A percentile compares a stretch with the other conserved stretches of the same genome.
These are phyloP conservation scores for Etheostoma nigrum DNA, from an alignment of 2,797 vertebrate genomes.

Conservation along the genomic window DNA sequence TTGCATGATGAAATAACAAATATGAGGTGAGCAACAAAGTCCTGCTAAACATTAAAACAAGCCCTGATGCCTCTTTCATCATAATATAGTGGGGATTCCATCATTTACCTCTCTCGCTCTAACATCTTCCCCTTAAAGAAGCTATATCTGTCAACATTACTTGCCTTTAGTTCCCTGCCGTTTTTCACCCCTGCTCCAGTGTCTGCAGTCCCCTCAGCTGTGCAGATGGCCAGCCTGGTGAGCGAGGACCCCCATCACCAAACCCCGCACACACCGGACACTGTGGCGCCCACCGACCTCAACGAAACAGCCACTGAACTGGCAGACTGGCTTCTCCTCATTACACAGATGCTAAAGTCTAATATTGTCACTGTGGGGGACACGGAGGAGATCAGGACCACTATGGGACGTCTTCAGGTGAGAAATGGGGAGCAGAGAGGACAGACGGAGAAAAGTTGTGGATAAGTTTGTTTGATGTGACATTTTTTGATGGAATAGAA, in stretches of 20 bases:
- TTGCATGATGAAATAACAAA: slow-evolving; percentile 51
- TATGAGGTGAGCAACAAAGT: slow-evolving; percentile 29
- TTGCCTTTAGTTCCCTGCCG: background rate
- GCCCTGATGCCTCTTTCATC: slow-evolving; percentile 35
- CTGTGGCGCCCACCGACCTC: slow-evolving; percentile 90
- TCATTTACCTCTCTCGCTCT: slow-evolving; percentile 36
- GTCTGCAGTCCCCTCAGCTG: slow-evolving; percentile 81
- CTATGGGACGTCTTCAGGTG: slow-evolving; percentile 94
- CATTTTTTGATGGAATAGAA: background rate
- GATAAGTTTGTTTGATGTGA: background rate
- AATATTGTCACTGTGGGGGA: slow-evolving; percentile 99
- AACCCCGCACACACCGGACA: slow-evolving; percentile 81
- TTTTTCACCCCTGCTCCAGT: slow-evolving; percentile 50
- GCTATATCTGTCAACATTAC: slow-evolving; percentile 40
- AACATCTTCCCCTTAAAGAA: slow-evolving; percentile 46
- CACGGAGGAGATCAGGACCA: slow-evolving; percentile 92
- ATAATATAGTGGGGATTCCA: slow-evolving; percentile 42
- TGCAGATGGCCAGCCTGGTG: slow-evolving; percentile 89
- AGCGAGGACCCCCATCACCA: slow-evolving; percentile 82
- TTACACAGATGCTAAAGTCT: slow-evolving; percentile 98
- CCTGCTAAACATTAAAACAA: slow-evolving; percentile 34
- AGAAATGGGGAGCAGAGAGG: slow-evolving; percentile 13
- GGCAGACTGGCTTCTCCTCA: slow-evolving; percentile 94
- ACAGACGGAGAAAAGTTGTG: background rate
- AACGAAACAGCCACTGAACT: slow-evolving; percentile 94